Evolutionary conservation across 2,797 vertebrate species (phyloP).

Genomic region (Lacerta agilis): DNA sequence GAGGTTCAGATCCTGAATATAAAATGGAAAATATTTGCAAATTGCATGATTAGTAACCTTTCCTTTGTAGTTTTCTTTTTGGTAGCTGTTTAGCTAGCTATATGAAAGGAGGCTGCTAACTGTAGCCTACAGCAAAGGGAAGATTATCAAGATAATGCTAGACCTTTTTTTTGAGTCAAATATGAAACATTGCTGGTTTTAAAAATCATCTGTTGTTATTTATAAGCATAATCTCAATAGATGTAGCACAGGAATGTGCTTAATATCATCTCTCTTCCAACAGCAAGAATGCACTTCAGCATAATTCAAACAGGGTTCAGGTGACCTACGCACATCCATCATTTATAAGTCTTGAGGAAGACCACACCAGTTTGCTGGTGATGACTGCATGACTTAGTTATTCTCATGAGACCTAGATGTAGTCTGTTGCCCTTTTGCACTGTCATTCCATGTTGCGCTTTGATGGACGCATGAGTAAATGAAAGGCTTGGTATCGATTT

Average conservation of each 20-base stretch:
- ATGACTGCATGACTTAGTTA: slow-evolving; percentile 48
- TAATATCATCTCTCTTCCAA: background rate
- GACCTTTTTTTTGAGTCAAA: slow-evolving; percentile 16
- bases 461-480: slow-evolving; percentile 58
- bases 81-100: slow-evolving; percentile 8
- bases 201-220: slow-evolving; percentile 33
- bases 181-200: background rate
- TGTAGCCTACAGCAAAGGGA: slow-evolving; percentile 10
- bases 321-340: slow-evolving; percentile 54
- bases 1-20: background rate
- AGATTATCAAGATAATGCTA: slow-evolving; percentile 21
- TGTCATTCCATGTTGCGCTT: slow-evolving; percentile 26
- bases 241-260: slow-evolving; percentile 37
- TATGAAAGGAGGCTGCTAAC: background rate
- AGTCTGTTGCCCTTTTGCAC: slow-evolving; percentile 54
- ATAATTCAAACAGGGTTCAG: slow-evolving; percentile 36
- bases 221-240: slow-evolving; percentile 37
- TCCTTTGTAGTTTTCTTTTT: background rate
- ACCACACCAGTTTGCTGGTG: slow-evolving; percentile 38
- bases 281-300: slow-evolving; percentile 30
- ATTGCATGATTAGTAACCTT: slow-evolving; percentile 9
- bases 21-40: background rate
- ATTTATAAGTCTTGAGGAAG: slow-evolving; percentile 48
- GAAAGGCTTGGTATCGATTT: slow-evolving; percentile 69
- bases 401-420: slow-evolving; percentile 53